Evolutionary conservation across 2,888 invertebrate species (phyloP).

Genomic region (Ommatoiulus sabulosus): DNA sequence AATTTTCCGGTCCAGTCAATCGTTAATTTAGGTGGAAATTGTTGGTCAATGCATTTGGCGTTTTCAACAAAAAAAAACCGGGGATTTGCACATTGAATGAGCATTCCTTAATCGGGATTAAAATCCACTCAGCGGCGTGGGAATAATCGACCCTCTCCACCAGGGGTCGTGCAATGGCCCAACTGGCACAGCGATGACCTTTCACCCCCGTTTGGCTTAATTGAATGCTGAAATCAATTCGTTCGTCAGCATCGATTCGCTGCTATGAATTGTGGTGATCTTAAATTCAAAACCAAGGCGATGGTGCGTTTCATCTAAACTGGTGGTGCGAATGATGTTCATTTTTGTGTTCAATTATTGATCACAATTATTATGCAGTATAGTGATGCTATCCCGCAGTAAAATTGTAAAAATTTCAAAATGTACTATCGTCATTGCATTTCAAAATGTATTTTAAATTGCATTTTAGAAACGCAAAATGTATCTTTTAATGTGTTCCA

Average conservation of each 20-base stretch:
- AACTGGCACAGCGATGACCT: not conserved
- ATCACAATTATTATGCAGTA: no score
- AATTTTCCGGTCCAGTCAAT: not conserved
- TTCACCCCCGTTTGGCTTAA: not conserved
- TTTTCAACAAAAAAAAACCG: not conserved
- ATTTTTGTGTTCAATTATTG: no score
- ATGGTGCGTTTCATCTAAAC: no score
- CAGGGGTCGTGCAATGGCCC: constrained; percentile 5
- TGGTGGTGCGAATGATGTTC: no score
- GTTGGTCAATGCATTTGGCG: not conserved
- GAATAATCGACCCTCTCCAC: constrained; percentile 34
- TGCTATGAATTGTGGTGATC: not conserved
- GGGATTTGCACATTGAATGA: constrained; percentile 26
- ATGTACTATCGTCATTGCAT: no score
- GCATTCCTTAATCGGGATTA: constrained; percentile 10
- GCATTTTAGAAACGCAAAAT: no score
- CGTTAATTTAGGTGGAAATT: not conserved
- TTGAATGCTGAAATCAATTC: not conserved
- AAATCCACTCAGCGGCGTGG: constrained; percentile 17
- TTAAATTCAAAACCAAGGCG: not conserved
- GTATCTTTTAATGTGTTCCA: no score
- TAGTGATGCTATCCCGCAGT: no score
- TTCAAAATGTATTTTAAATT: no score
- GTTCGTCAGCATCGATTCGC: not conserved
- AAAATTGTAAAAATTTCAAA: no score